phyloP scores from a whole-genome alignment of 2,113 vertebrate genomes.

The Regulus satrapa region DNA sequence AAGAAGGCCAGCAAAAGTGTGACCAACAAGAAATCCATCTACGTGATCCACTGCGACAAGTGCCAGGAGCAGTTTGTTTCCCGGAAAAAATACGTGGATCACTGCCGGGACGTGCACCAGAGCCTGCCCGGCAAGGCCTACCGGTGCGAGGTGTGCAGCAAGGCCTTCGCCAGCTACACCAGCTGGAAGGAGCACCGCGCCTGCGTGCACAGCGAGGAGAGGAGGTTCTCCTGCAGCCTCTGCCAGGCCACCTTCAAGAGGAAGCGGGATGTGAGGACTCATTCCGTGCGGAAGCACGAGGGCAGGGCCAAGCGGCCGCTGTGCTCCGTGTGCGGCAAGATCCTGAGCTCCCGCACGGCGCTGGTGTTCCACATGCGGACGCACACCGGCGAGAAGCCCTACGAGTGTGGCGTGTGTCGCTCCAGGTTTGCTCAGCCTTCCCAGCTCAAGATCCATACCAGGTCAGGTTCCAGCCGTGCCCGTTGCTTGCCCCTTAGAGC shows the following conservation, averaged over 20 bases:
- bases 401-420: slow-evolving; percentile 52
- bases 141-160: slow-evolving; percentile 64
- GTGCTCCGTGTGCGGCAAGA: slow-evolving; percentile 69
- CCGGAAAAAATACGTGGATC: slow-evolving; percentile 44
- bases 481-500: background rate
- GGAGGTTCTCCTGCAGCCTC: slow-evolving; percentile 64
- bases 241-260: slow-evolving; percentile 66
- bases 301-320: slow-evolving; percentile 61
- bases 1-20: background rate
- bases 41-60: slow-evolving; percentile 39
- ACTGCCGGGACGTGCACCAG: slow-evolving; percentile 55
- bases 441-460: slow-evolving; percentile 72
- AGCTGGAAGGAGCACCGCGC: slow-evolving; percentile 67
- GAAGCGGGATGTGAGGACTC: slow-evolving; percentile 60
- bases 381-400: slow-evolving; percentile 66
- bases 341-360: slow-evolving; percentile 64
- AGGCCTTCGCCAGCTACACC: slow-evolving; percentile 53
- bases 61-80: slow-evolving; percentile 56
- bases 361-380: slow-evolving; percentile 71
- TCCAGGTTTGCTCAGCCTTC: slow-evolving; percentile 65
- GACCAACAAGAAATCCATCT: background rate
- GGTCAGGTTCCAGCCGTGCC: background rate
- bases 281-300: slow-evolving; percentile 57
- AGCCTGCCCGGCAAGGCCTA: slow-evolving; percentile 61
- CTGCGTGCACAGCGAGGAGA: slow-evolving; percentile 61